Evolutionary conservation across 2,888 invertebrate genomes (phyloP).

Genomic region (Tipula lateralis): DNA sequence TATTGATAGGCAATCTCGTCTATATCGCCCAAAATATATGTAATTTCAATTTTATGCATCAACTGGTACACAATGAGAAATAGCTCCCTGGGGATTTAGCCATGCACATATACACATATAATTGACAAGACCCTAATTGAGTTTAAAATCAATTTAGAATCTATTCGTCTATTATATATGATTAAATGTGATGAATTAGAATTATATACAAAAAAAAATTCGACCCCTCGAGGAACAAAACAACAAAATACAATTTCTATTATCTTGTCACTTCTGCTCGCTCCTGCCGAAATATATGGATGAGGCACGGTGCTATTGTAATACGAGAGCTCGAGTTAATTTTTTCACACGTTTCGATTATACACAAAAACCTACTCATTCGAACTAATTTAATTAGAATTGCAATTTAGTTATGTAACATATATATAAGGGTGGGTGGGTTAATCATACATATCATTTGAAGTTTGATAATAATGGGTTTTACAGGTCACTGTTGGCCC

Average conservation of each 20-base stretch:
- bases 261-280: not conserved
- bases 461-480: too few species aligned
- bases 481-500: too few species aligned
- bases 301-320: not conserved
- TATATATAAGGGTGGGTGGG: too few species aligned
- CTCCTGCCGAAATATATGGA: not conserved
- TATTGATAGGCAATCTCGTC: not conserved
- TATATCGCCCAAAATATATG: not conserved
- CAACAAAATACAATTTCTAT: not conserved
- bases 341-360: not conserved
- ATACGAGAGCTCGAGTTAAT: not conserved
- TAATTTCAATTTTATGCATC: slow-evolving; percentile 3
- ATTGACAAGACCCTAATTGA: slow-evolving; percentile 43
- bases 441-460: too few species aligned
- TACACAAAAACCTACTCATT: not conserved
- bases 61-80: not conserved
- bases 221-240: not conserved
- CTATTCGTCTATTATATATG: slow-evolving; percentile 3
- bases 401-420: not conserved
- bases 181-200: slow-evolving; percentile 24
- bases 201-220: not conserved
- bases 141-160: slow-evolving; percentile 49
- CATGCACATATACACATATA: not conserved
- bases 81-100: not conserved
- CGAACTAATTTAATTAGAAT: not conserved